Base-by-base conservation (phyloP, 1,140 invertebrate genomes). In the Drosophila sp. region DNA sequence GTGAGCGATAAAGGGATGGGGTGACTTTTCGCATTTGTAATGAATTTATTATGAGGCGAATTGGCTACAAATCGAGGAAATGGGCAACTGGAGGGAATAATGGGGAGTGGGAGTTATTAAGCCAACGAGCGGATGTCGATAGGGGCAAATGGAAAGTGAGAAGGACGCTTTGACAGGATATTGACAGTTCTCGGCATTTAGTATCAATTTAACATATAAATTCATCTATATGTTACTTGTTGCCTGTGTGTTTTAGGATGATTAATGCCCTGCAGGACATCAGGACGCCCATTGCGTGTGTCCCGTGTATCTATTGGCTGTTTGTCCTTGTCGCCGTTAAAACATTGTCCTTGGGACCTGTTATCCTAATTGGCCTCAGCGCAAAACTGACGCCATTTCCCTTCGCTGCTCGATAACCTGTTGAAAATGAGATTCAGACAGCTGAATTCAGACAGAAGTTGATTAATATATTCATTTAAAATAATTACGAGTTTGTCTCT, bases 171-270 rank as follows among this genome's bases (percentile, higher is more conserved):
- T 45, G 32, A 53, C 58, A 46, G 59, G 51, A 45, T 82, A 82
- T 87, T 82, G 82, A 87, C 72, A 77, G 38, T 66, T 64, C 50
- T 21, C 34, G 69, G 67, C 79, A 82, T 69, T 87, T 71, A 76
- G 67, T 89, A 73, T 79, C 78, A 82, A 89, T 87, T 89, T 87
- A 87, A 89, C 62, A 76, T 56, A 40, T 56, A 40, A 78, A 61
- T 79, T 80, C 63, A 74, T 73, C 61, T 65, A 65, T 76, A 66
- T 2, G n/a, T n/a, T n/a, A n/a, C n/a, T 73, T 71, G 36, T 8
- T 36, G 36, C 36, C 41, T 43, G 54, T 41, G 45, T 50, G 48
- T 64, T 43, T 56, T 59, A 63, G 57, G 61, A 87, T 87, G 82
- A 87, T 87, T 89, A 86, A 87, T 87, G 78, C 57, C 72, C 78